Conservation (phyloP, 1,140 invertebrate species). For the Saccostrea cuccullata region DNA sequence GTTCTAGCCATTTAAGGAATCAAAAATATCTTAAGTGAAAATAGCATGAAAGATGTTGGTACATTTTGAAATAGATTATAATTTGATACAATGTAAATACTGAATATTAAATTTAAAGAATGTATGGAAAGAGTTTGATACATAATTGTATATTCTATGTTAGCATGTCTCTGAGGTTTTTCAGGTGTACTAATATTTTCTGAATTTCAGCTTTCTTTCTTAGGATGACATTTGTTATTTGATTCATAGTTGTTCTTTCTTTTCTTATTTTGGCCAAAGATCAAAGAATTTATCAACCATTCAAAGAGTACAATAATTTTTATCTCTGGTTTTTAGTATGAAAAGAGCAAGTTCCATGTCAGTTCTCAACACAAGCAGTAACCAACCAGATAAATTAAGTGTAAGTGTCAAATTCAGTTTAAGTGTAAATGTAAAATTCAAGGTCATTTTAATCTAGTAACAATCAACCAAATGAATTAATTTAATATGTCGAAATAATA, state of each 20-base stretch:
- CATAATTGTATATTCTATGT: not conserved
- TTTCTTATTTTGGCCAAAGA: not conserved
- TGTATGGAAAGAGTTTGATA: no score
- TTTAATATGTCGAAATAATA: no score
- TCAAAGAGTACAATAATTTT: slow-evolving; percentile 38
- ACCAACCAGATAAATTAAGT: slow-evolving; percentile 72
- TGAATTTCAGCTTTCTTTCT: not conserved
- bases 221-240: not conserved
- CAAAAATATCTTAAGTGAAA: not conserved
- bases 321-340: slow-evolving; percentile 80
- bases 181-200: slow-evolving; percentile 9
- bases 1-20: not conserved
- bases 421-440: no score
- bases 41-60: not conserved
- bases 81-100: no score
- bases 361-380: slow-evolving; percentile 81
- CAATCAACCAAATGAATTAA: no score
- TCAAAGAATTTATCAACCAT: slow-evolving; percentile 28
- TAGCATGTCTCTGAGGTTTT: not conserved
- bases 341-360: slow-evolving; percentile 84
- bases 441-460: not conserved
- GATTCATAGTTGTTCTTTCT: not conserved
- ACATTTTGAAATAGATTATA: no score
- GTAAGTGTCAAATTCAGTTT: slow-evolving; percentile 66
- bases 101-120: no score